These are phyloP conservation scores for Scaptomyza montana DNA, from an alignment of 1,140 invertebrate species.

Conservation along the genomic window DNA sequence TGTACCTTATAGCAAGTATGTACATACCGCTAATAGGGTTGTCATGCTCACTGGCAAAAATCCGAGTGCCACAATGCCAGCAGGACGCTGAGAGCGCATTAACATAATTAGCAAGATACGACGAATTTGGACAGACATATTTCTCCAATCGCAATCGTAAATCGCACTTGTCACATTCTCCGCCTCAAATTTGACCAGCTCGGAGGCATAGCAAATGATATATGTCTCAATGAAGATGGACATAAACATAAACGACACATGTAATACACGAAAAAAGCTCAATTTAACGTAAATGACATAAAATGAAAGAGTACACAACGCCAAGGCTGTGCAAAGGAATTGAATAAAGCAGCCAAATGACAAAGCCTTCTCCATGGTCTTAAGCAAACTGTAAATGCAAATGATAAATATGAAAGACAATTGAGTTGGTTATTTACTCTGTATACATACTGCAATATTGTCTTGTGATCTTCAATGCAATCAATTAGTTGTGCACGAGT, in stretches of 20 bases:
- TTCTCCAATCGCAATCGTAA: conserved; percentile 67
- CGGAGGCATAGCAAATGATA: conserved; percentile 62
- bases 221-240: conserved; percentile 50
- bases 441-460: conserved; percentile 44
- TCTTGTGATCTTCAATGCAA: conserved; percentile 64
- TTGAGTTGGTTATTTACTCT: too few species aligned
- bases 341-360: conserved; percentile 59
- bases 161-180: conserved; percentile 43
- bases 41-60: conserved; percentile 56
- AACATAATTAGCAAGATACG: conserved; percentile 54
- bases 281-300: conserved; percentile 46
- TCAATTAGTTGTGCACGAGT: conserved; percentile 14
- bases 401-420: too few species aligned
- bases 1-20: too few species aligned
- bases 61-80: conserved; percentile 39
- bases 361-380: conserved; percentile 28
- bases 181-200: conserved; percentile 42
- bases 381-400: conserved; percentile 29
- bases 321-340: conserved; percentile 54
- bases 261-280: conserved; percentile 20
- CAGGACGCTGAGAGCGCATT: conserved; percentile 46
- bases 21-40: conserved; percentile 54
- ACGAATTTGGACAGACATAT: conserved; percentile 51
- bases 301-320: conserved; percentile 49
- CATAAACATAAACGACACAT: conserved; percentile 36